Evolutionary conservation across 2,888 invertebrate genomes (phyloP).

Genomic region (Clitarchus hookeri): DNA sequence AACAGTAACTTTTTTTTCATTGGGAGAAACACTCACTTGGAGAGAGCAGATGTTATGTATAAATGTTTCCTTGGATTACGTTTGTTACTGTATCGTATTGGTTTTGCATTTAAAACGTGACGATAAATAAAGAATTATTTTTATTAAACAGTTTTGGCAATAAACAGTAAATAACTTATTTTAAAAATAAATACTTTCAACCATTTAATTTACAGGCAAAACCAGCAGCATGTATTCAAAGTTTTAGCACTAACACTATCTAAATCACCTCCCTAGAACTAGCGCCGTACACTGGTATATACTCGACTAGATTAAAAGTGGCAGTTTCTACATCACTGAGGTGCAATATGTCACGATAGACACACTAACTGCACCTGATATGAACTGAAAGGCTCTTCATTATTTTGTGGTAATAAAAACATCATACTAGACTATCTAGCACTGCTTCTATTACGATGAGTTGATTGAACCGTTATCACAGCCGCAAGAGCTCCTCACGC

Average conservation of each 20-base stretch:
- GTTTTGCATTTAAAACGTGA: not conserved
- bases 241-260: not conserved
- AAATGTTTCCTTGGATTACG: not conserved
- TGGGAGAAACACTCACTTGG: not conserved
- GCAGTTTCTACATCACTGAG: conserved; percentile 9
- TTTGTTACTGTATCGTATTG: not conserved
- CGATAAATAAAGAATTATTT: not conserved
- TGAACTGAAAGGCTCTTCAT: conserved; percentile 9
- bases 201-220: not conserved
- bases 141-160: not conserved
- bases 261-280: not conserved
- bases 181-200: not conserved
- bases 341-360: not conserved
- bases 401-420: not conserved
- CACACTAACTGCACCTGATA: conserved; percentile 14
- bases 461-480: conserved; percentile 14
- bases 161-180: not conserved
- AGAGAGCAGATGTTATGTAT: not conserved
- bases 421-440: conserved; percentile 6
- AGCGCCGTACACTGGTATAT: not conserved
- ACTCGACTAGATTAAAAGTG: conserved; percentile 9
- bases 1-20: too few species aligned
- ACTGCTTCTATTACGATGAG: not conserved
- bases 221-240: not conserved
- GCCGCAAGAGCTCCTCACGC: not conserved